phyloP scores from a whole-genome alignment of 2,888 invertebrate species.

The Caenorhabditis imperialis region DNA sequence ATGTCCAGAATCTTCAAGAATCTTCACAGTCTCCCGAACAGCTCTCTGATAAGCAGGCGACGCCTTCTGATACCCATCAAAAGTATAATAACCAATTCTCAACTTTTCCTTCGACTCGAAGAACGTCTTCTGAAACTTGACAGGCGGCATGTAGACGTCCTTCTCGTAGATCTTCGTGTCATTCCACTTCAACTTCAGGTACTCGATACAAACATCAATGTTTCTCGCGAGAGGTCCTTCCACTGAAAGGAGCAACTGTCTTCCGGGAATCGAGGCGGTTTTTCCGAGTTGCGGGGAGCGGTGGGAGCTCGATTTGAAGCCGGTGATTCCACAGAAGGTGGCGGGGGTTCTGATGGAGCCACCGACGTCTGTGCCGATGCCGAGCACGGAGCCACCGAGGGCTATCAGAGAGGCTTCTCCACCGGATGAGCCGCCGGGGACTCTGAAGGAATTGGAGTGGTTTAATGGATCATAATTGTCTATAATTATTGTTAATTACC shows the following conservation, averaged over 20 bases:
- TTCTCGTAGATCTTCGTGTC: constrained; percentile 22
- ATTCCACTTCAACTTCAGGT: constrained; percentile 42
- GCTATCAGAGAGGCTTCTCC: constrained; percentile 80
- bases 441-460: constrained; percentile 9
- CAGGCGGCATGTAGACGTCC: constrained; percentile 51
- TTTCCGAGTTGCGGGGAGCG: constrained; percentile 38
- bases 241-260: constrained; percentile 39
- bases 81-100: constrained; percentile 39
- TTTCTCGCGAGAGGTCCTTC: constrained; percentile 44
- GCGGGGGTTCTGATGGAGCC: constrained; percentile 80
- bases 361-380: constrained; percentile 80
- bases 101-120: constrained; percentile 21
- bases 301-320: constrained; percentile 54
- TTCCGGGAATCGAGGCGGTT: constrained; percentile 50
- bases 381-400: constrained; percentile 79
- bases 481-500: constrained; percentile 66
- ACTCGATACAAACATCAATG: constrained; percentile 45
- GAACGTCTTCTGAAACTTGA: constrained; percentile 27
- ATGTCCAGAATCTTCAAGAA: constrained; percentile 62
- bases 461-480: background rate
- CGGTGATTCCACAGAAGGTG: constrained; percentile 79
- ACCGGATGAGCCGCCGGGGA: constrained; percentile 80
- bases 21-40: constrained; percentile 27
- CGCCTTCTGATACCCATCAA: constrained; percentile 48
- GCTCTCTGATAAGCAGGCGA: constrained; percentile 49